Evolutionary conservation across 1,140 invertebrate genomes (phyloP).

Genomic region (Bombus superbus): DNA sequence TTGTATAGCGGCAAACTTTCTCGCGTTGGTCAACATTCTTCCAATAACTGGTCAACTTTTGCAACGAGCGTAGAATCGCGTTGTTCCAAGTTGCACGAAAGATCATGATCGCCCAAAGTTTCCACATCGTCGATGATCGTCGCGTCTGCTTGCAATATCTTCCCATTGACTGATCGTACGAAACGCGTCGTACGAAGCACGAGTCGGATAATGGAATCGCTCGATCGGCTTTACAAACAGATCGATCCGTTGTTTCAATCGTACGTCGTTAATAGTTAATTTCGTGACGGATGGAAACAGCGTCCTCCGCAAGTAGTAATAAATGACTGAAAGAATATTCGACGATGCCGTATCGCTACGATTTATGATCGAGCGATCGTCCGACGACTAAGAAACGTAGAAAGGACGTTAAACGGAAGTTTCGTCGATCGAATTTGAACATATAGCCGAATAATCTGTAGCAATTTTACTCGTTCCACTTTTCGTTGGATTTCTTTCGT

Average conservation of each 20-base stretch:
- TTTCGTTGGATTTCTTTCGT: no score
- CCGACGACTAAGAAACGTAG: no score
- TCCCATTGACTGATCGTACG: not conserved
- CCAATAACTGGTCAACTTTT: conserved; percentile 26
- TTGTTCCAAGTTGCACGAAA: not conserved
- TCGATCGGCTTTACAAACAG: not conserved
- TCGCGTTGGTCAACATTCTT: conserved; percentile 1
- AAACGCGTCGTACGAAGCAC: not conserved
- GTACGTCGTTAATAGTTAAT: not conserved
- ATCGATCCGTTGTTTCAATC: not conserved
- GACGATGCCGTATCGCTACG: no score
- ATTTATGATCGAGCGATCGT: no score
- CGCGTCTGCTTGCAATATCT: not conserved
- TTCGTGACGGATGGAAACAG: not conserved
- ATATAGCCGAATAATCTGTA: no score
- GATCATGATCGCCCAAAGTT: conserved; percentile 15
- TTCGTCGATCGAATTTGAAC: no score
- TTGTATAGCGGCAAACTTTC: not conserved
- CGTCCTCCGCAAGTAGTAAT: not conserved
- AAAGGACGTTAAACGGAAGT: no score
- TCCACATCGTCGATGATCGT: not conserved
- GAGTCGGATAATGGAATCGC: not conserved
- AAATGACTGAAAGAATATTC: not conserved
- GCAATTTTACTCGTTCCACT: no score
- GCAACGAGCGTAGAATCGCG: conserved; percentile 4